Base-by-base conservation (phyloP, 2,888 invertebrate species). In the Drosophila mulleri region DNA sequence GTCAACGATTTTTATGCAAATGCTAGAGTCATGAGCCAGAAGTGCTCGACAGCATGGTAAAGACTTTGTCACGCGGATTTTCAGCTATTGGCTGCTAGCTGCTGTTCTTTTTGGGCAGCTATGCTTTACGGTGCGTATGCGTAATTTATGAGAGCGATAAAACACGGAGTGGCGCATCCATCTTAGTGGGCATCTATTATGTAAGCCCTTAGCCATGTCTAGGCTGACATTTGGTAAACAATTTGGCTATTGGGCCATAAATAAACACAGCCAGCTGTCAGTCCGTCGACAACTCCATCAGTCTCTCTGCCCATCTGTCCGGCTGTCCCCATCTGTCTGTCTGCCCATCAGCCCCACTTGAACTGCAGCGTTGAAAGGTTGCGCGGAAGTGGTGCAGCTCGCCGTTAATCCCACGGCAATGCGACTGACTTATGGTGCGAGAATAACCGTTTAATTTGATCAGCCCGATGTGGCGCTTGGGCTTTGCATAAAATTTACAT, bases 361-460 rank as follows among this genome's bases (percentile, higher is more conserved):
- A 45, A 48, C 60, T 58, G 71, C 67, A 47, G 56, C 47, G 42
- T 2, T 48, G 45, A 85, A 88, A 85, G 90, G 90, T 90, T 81
- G 76, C 42, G 47, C 81, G 87, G 87, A 85, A 83, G 81, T 75
- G 74, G 59, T 62, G 45, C 29, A 29, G 29, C 29, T 29, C 29
- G 29, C 29, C 29, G 29, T 29, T 29, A 29, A 29, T 29, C 29
- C 29, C 29, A 29, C 29, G 59, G 72, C 67, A 50, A 26, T 47
- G 60, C 60, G 85, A 63, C 66, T 48, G 64, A 47, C 67, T 69
- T 61, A 53, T 69, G 68, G 64, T 63, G 79, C 75, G 73, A 88
- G 82, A 84, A 84, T 84, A 89, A 88, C 61, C 82, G 83, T 71
- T 88, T 72, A 65, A 84, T 78, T 78, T 60, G 71, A 67, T 47